Conservation (phyloP, 2,797 vertebrate genomes). For the Tapirus indicus region DNA sequence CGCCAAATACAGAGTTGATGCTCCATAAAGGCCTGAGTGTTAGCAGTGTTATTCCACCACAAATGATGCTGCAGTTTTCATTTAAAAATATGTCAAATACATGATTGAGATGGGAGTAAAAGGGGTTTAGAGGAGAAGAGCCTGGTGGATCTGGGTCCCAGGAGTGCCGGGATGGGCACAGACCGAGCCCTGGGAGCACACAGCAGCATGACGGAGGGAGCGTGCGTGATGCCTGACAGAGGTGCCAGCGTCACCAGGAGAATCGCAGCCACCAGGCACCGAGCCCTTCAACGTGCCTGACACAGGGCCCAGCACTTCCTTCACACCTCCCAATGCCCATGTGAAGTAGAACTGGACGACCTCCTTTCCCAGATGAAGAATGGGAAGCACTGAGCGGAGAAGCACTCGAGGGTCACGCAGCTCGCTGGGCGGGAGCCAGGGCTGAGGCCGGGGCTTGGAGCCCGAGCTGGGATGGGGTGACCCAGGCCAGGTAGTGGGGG, state of each 20-base stretch:
- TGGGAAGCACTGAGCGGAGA: neutral
- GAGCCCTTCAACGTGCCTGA: neutral
- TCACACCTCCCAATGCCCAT: fast-evolving
- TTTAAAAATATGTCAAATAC: neutral
- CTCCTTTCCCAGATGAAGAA: neutral
- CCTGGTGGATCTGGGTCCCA: too few relatives aligned
- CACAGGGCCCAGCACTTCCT: neutral
- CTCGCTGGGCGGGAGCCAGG: neutral
- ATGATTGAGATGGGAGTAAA: neutral
- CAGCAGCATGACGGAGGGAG: neutral
- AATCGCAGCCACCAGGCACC: fast-evolving
- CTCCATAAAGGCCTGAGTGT: fast-evolving
- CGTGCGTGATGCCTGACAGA: fast-evolving
- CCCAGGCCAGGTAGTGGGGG: fast-evolving
- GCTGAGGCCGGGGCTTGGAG: too few relatives aligned
- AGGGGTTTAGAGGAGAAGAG: neutral
- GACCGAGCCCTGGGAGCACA: too few relatives aligned
- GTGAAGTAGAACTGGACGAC: neutral
- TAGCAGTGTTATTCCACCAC: neutral
- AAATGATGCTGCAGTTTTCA: neutral
- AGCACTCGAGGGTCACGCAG: neutral
- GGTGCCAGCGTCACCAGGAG: too few relatives aligned
- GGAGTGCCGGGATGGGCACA: neutral
- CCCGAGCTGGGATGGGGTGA: fast-evolving
- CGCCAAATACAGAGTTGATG: fast-evolving